A percentile compares a stretch with the other conserved stretches of the same genome.
These are phyloP conservation scores for Brachystomella parvula DNA, from an alignment of 1,140 invertebrate species.

Conservation along the genomic window DNA sequence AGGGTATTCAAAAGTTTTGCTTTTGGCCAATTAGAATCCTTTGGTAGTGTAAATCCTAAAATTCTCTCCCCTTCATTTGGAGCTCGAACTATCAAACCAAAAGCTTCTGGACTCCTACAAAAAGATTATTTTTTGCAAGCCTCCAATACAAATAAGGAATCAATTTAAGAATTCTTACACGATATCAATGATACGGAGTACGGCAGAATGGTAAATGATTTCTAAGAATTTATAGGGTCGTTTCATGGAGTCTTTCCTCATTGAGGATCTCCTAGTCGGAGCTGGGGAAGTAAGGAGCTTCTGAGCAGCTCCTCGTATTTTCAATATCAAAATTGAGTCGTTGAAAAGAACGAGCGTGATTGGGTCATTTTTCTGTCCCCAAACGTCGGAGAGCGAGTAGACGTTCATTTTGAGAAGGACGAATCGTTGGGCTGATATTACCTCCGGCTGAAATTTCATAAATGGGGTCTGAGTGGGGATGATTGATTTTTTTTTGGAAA, in stretches of 20 bases:
- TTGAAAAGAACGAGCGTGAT: slow-evolving; percentile 86
- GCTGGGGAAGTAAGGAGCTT: slow-evolving; percentile 19
- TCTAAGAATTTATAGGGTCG: slow-evolving; percentile 74
- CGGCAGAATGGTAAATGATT: slow-evolving; percentile 73
- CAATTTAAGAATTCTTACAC: no score
- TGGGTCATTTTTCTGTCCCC: slow-evolving; percentile 76
- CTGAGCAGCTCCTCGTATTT: slow-evolving; percentile 16
- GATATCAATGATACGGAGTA: slow-evolving; percentile 84
- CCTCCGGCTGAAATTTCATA: slow-evolving; percentile 55
- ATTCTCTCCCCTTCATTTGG: slow-evolving; percentile 80
- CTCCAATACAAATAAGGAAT: no score
- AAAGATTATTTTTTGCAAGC: slow-evolving; percentile 61
- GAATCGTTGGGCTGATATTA: slow-evolving; percentile 82
- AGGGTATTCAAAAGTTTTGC: slow-evolving; percentile 23
- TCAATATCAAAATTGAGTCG: slow-evolving; percentile 59
- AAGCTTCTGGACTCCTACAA: slow-evolving; percentile 74
- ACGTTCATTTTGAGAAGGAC: slow-evolving; percentile 83
- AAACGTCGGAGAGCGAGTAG: slow-evolving; percentile 72
- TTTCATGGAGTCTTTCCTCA: slow-evolving; percentile 26
- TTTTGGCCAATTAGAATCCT: slow-evolving; percentile 25
- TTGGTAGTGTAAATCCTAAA: slow-evolving; percentile 68
- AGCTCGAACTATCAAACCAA: slow-evolving; percentile 73
- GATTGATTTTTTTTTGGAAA: not conserved
- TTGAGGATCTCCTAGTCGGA: slow-evolving; percentile 28
- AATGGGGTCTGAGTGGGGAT: no score